Evolutionary conservation across 2,797 vertebrate genomes (phyloP), one percentile per base, ranked within the genome.

Genomic region (Astyanax mexicanus): DNA sequence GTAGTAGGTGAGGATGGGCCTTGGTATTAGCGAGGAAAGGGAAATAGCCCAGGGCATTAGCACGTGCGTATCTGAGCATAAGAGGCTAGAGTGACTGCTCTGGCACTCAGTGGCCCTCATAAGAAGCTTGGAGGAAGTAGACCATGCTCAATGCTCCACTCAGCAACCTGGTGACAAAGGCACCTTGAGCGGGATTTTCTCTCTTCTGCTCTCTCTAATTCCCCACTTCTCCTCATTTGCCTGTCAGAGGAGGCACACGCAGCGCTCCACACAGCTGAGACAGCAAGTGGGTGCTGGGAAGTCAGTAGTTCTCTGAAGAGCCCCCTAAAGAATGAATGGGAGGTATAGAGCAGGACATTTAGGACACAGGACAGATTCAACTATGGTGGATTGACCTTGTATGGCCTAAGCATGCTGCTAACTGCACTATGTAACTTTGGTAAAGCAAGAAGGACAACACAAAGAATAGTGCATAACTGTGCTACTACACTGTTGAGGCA

Each of bases 101-200:
- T 55, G 1, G 21, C 69, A 19, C 51, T 79, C 77, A 69, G 54
- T 42, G 69, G 54, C 64, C 78, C 78, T 66, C 64, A 64, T 83
- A 84, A 84, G 78, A 74, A 40, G 83, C 78, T 83, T 85, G 84
- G 71, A 57, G 55, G 64, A 68, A 82, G 73, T 60, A 70, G 23
- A 25, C 62, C 52, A 52, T 67, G 38, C 65, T 71, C 61, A 75
- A 79, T 73, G 69, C 80, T 40, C 49, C 52, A 77, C 73, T 83
- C 81, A 81, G 74, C 78, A 84, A 72, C 74, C 74, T 66, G 55
- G 77, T 78, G 47, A 77, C 86, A 87, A 87, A 85, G 86, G 81
- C 86, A 86, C 85, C 86, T 86, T 86, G 80, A 88, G 78, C 68
- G 68, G 81, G 85, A 86, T 87, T 79, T 81, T 83, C 81, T 82